Base-by-base conservation (phyloP, 1,140 invertebrate species). In the Scylla paramamosain region DNA sequence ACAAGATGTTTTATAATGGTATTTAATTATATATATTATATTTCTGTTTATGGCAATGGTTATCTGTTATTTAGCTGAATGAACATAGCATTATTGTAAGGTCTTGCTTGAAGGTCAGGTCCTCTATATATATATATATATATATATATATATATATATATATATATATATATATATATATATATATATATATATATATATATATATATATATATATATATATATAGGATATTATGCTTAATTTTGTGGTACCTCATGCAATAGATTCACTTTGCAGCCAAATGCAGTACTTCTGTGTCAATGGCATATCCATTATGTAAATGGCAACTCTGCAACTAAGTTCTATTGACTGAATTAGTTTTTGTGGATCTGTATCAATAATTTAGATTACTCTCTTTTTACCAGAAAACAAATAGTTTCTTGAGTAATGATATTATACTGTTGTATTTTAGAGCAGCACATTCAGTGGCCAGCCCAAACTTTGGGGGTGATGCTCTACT, bases 151-250 rank as follows among this genome's bases (percentile, higher is more conserved):
- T 29, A 83, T 83, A 83, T 83, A 83, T 83, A 83, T 83, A 29
- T 83, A 83, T 83, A n/a, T 83, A 83, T 83, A 83, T 83, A 83
- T 83, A 83, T 83, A 83, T 83, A 83, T 29, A 83, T 83, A 83
- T 83, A 83, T 83, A 84, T 84, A 20, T 84, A 84, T 84, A 10
- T 84, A 84, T 84, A 84, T 84, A 25, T 14, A 84, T 84, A 84
- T 84, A 83, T 29, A 83, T 83, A 83, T 83, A 83, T 83, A 84
- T 84, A 20, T 84, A 84, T 84, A 10, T 84, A 84, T 84, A 84
- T 84, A 25, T 14, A 84, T 84, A 84, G 25, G 29, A n/a, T 84
- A 29, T 29, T 20, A 84, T 84, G 20, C 32, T 0, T 84, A 84
- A 2, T 39, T 2, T 39, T 39, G 39, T 39, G 39, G 39, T 39